phyloP scores from a whole-genome alignment of 2,113 vertebrate genomes.

The Emberiza fucata region DNA sequence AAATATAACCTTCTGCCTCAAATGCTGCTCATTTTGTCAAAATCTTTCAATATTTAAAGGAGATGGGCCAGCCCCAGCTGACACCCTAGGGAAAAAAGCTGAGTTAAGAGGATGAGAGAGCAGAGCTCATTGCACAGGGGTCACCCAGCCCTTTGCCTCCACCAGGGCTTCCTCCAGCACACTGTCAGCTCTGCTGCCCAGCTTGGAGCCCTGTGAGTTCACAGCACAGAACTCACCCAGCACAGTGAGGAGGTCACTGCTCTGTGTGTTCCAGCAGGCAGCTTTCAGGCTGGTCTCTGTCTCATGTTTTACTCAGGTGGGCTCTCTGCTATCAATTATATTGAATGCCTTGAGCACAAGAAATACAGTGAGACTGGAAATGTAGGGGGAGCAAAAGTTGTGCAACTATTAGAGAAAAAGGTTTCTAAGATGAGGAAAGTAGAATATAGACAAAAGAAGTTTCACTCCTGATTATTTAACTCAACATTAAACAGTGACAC shows the following conservation, averaged over 20 bases:
- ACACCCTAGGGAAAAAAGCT: not conserved
- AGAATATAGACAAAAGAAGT: not conserved
- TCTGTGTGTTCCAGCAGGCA: not conserved
- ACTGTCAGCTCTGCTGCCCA: not conserved
- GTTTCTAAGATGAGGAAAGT: not conserved
- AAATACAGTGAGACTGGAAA: not conserved
- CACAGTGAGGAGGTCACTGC: accelerated
- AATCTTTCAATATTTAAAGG: not conserved
- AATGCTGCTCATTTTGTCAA: not conserved
- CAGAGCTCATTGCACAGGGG: accelerated
- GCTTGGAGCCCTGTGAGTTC: not conserved
- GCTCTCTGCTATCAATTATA: not conserved
- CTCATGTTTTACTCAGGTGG: not conserved
- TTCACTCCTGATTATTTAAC: not conserved
- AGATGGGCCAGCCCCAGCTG: accelerated
- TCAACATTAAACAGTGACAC: not conserved
- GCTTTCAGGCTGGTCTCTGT: not conserved
- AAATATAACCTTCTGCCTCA: not conserved
- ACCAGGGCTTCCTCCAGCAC: not conserved
- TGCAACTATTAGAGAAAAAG: not conserved
- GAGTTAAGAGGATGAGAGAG: not conserved
- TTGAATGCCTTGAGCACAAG: accelerated
- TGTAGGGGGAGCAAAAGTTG: not conserved
- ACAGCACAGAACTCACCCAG: not conserved
- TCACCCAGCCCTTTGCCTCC: not conserved